Base-by-base conservation (phyloP, 2,113 vertebrate genomes). In the Prionailurus bengalensis region DNA sequence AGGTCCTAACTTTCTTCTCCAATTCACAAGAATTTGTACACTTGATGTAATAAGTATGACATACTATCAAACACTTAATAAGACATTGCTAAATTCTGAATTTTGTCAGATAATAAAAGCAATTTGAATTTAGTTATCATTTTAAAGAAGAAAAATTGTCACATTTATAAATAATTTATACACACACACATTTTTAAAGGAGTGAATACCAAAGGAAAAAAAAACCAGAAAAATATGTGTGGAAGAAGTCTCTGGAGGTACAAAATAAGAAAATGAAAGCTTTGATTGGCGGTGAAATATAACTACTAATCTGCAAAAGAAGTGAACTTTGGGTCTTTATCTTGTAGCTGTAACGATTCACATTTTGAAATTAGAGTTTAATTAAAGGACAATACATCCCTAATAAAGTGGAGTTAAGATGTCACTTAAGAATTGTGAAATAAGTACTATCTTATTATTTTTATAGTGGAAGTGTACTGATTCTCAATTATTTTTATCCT, bases 401-500 rank as follows among this genome's bases (percentile, higher is more conserved):
- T 33, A 66, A 23, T 74, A 97, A 91, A 23, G 3, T 21, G 4
- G 33, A 95, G 33, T 15, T 83, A n/a, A 79, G 48, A 73, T 36
- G 21, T 55, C 39, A 71, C 78, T 96, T 73, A 88, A 68, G 2
- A 96, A 79, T 91, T 96, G 13, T 70, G 90, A 81, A 81, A 66
- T 71, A 68, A 94, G 21, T 81, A 48, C 13, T 4, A 82, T 92
- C 17, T 84, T 74, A 66, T 33, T 86, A 29, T 71, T 95, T 97
- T 71, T 42, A 42, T 79, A 81, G 13, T 53, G 14, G 6, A 84
- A 95, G 95, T 83, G 11, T 65, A 58, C 65, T 93, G 27, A n/a
- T 91, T 93, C 7, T 87, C 45, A 95, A 66, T 91, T 92, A 80
- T 68, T 96, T 98, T 95, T 5, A 86, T 90, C 36, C n/a, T 82